phyloP scores from a whole-genome alignment of 2,888 invertebrate genomes.

The Cordylochernes scorpioides region DNA sequence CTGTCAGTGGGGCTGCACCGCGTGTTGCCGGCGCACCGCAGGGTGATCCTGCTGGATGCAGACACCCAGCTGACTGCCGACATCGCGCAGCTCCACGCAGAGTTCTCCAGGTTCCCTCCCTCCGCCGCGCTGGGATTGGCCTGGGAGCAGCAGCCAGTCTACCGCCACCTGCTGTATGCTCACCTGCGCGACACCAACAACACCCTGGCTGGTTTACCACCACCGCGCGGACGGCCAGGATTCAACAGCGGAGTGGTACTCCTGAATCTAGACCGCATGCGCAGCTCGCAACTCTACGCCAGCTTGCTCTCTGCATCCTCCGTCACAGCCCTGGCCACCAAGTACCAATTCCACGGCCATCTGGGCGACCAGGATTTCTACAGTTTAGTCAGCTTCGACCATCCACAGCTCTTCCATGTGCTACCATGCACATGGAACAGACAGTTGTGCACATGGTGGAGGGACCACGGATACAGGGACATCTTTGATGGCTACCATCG shows the following conservation, averaged over 20 bases:
- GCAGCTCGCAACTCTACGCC: conserved; percentile 33
- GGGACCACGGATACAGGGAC: conserved; percentile 16
- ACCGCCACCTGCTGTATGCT: conserved; percentile 39
- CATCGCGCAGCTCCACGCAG: conserved; percentile 34
- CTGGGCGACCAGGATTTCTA: conserved; percentile 60
- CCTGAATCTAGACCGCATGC: conserved; percentile 36
- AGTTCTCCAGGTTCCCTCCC: conserved; percentile 36
- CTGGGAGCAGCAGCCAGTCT: conserved; percentile 35
- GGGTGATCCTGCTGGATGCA: conserved; percentile 43
- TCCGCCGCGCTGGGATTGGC: conserved; percentile 40
- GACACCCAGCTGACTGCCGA: conserved; percentile 45
- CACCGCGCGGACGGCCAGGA: conserved; percentile 32
- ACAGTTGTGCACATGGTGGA: conserved; percentile 56
- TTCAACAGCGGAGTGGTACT: conserved; percentile 53
- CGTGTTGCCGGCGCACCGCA: conserved; percentile 34
- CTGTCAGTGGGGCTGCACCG: conserved; percentile 42
- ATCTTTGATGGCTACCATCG: conserved; percentile 41
- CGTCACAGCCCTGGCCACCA: conserved; percentile 18
- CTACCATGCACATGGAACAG: conserved; percentile 52
- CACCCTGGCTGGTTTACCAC: conserved; percentile 33
- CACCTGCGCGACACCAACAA: conserved; percentile 35
- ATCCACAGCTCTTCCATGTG: conserved; percentile 39
- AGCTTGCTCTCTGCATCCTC: conserved; percentile 22
- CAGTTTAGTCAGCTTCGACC: conserved; percentile 37
- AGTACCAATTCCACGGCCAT: conserved; percentile 31